Evolutionary conservation across 2,113 vertebrate genomes (phyloP).

Genomic region (Hyaena hyaena): DNA sequence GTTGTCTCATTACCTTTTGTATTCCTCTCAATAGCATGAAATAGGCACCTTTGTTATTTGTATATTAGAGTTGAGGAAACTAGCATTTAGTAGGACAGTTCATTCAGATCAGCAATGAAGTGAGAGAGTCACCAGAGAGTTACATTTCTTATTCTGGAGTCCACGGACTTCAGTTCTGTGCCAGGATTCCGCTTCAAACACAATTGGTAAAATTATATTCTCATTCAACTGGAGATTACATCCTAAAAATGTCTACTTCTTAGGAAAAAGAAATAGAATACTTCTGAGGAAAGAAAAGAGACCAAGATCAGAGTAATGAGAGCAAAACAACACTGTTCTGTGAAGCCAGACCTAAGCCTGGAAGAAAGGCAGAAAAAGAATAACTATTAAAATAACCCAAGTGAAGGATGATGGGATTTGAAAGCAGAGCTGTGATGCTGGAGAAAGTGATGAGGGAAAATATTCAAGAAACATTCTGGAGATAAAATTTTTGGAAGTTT

Average conservation of each 20-base stretch:
- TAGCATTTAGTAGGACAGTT: background rate
- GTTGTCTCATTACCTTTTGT: background rate
- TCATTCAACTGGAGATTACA: conserved; percentile 53
- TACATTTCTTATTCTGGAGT: background rate
- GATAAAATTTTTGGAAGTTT: background rate
- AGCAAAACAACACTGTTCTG: background rate
- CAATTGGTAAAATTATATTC: conserved; percentile 43
- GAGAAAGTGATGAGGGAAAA: background rate
- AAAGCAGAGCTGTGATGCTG: background rate
- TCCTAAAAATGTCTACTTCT: conserved; percentile 20
- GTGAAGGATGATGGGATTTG: background rate
- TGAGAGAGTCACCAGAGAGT: background rate
- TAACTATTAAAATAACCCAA: background rate
- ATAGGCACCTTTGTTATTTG: background rate
- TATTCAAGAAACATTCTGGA: background rate
- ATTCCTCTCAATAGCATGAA: background rate
- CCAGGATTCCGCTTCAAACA: background rate
- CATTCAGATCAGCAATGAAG: background rate
- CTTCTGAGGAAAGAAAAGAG: background rate
- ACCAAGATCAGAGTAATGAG: background rate
- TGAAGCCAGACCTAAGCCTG: background rate
- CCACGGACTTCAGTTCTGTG: background rate
- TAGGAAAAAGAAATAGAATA: conserved; percentile 37
- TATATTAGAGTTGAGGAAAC: background rate
- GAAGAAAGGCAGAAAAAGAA: background rate